Evolutionary conservation across 1,140 invertebrate genomes (phyloP).

Genomic region (Steinernema khuongi): DNA sequence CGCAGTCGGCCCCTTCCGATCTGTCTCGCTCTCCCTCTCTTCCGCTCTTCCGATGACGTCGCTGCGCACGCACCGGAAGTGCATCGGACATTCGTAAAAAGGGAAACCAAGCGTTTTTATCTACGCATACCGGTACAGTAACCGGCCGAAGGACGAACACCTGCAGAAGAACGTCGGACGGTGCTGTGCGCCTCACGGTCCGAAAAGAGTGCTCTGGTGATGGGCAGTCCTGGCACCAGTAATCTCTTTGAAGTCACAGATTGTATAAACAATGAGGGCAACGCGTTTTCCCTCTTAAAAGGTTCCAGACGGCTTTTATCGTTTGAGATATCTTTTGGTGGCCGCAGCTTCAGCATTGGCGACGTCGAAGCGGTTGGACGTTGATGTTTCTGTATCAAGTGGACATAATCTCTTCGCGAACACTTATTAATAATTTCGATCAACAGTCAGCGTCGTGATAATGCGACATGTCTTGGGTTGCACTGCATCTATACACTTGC

Average conservation of each 20-base stretch:
- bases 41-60: background rate
- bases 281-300: background rate
- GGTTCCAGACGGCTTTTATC: background rate
- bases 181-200: too few species aligned
- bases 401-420: too few species aligned
- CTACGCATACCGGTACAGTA: conserved; percentile 7
- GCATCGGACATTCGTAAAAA: background rate
- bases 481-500: too few species aligned
- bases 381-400: too few species aligned
- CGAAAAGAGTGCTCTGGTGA: too few species aligned
- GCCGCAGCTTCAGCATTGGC: too few species aligned
- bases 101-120: background rate
- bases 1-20: background rate
- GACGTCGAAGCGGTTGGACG: too few species aligned
- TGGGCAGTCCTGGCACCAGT: too few species aligned
- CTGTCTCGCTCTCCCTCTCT: background rate
- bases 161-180: too few species aligned
- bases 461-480: too few species aligned
- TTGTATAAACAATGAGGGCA: background rate
- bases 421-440: too few species aligned
- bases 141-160: background rate
- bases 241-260: background rate
- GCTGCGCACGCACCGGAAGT: background rate
- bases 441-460: too few species aligned
- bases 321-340: background rate